These are phyloP conservation scores for Kryptopterus vitreolus DNA, from an alignment of 2,797 vertebrate species.

Conservation along the genomic window DNA sequence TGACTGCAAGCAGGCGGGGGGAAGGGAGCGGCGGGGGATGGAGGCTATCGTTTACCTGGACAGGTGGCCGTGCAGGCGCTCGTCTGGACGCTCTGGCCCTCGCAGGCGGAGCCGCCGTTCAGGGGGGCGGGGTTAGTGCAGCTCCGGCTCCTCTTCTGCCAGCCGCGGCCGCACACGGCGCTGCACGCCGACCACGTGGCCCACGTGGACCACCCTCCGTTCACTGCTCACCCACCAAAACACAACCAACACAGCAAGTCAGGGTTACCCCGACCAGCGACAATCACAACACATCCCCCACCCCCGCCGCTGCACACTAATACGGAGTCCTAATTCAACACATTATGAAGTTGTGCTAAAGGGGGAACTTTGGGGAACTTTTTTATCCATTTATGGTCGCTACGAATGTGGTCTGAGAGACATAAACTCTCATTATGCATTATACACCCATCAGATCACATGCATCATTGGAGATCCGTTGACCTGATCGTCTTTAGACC, in stretches of 20 bases:
- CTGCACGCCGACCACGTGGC: slow-evolving; percentile 98
- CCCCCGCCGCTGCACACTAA: slow-evolving; percentile 17
- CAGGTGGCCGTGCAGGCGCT: slow-evolving; percentile 97
- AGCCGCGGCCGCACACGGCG: slow-evolving; percentile 93
- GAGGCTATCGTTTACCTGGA: slow-evolving; percentile 96
- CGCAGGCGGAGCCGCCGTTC: slow-evolving; percentile 97
- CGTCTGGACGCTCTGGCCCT: slow-evolving; percentile 99
- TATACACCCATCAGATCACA: too few species aligned
- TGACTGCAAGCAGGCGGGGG: not conserved
- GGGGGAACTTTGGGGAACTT: too few species aligned
- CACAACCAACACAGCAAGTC: slow-evolving; percentile 74
- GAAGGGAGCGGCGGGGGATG: slow-evolving; percentile 55
- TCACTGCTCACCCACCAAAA: slow-evolving; percentile 80
- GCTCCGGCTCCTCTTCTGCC: slow-evolving; percentile 99
- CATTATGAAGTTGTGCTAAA: too few species aligned
- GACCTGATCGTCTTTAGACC: too few species aligned
- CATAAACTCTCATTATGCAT: too few species aligned
- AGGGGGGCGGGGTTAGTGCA: slow-evolving; percentile 99
- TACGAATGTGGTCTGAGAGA: too few species aligned
- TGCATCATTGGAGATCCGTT: too few species aligned
- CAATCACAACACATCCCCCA: too few species aligned
- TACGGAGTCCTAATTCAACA: not conserved
- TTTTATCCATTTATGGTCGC: not conserved
- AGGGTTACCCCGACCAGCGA: slow-evolving; percentile 81
- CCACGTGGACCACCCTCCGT: slow-evolving; percentile 99